Evolutionary conservation across 30 jellyfish, hydroid and myxozoan species (phyloP).

Genomic region (Turritopsis dohrnii): DNA sequence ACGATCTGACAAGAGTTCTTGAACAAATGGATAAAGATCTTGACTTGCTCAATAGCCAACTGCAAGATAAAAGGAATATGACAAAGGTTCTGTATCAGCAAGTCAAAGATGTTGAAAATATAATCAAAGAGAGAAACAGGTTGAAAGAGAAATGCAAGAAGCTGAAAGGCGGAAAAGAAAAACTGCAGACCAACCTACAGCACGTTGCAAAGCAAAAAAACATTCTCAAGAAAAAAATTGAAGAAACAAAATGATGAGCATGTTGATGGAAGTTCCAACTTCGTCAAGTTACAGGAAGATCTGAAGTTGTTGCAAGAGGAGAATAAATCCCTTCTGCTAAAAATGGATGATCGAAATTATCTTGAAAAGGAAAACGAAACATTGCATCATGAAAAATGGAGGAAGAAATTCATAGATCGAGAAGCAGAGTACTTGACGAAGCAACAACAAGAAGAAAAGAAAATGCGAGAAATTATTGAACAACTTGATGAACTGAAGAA

Average conservation of each 20-base stretch:
- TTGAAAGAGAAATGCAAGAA: neutral
- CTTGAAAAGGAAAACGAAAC: neutral
- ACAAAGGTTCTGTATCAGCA: neutral
- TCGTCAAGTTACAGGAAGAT: neutral
- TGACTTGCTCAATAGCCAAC: neutral
- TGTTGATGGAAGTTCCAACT: neutral
- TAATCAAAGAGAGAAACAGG: neutral
- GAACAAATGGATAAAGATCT: neutral
- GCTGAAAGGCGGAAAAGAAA: neutral
- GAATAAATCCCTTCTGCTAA: neutral
- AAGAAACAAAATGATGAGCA: neutral
- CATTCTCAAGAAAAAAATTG: neutral
- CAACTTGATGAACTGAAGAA: neutral
- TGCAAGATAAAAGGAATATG: neutral
- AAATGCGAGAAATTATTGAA: neutral
- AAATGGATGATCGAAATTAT: neutral
- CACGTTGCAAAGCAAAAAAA: neutral
- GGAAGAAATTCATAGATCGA: neutral
- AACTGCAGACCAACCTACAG: neutral
- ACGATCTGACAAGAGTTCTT: neutral
- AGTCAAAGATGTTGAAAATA: neutral
- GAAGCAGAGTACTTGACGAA: neutral
- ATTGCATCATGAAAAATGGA: neutral
- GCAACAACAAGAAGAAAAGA: neutral
- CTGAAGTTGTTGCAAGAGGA: neutral